Base-by-base conservation (phyloP, 2,888 invertebrate species). In the Hypselothyrea guttata region DNA sequence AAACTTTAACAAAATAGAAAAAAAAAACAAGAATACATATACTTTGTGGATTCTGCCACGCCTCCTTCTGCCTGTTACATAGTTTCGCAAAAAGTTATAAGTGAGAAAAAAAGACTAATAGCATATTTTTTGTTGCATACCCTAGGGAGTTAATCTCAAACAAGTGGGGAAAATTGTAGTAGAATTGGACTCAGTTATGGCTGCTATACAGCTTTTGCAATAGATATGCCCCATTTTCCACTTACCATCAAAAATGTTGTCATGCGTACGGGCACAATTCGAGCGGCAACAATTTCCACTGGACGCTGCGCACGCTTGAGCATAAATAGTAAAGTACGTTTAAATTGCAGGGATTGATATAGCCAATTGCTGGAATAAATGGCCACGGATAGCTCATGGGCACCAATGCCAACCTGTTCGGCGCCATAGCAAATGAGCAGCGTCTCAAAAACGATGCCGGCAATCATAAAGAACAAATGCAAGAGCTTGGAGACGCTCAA, bases 351-450 rank as follows among this genome's bases (percentile, higher is more conserved):
- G 37, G 91, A 88, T 75, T 92, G 91, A 27, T 91, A 89, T 44
- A 91, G 89, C 93, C 93, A 93, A 3, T 91, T 91, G 54, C 91
- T 91, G 11, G 88, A 88, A 72, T 92, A 93, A 61, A 92, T 77
- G 41, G 90, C 89, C 1, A 88, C 86, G 0, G 91, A 87, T 0
- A 93, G 87, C 0, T 89, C 79, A 52, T 91, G 89, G 38, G 91
- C 91, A 88, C 90, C 86, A 7, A 86, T 71, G 2, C 90, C 91
- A 0, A 92, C 89, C 37, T 91, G 89, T 67, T 91, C 91, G 0
- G 92, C 92, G 44, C 90, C 91, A 90, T 91, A 91, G 76, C 92
- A 92, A 48, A 91, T 90, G 3, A 91, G 82, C 16, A 91, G 89
- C 11, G 92, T 88, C 64, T 92, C 92, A 0, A 90, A 87, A 38